Evolutionary conservation across 2,888 invertebrate genomes (phyloP).

Genomic region (Andrena haemorrhoa): DNA sequence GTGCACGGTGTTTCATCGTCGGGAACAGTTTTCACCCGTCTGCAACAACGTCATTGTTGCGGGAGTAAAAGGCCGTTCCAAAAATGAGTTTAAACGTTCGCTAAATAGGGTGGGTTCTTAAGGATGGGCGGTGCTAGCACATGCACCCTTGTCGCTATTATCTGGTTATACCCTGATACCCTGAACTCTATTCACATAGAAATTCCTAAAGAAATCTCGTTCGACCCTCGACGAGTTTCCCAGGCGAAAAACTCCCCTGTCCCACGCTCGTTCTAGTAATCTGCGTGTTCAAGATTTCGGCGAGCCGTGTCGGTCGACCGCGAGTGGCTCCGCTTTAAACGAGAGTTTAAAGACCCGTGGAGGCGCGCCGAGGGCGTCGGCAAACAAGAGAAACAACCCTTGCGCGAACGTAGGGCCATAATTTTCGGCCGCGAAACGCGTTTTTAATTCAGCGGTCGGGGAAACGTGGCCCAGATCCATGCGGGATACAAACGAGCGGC

Average conservation of each 20-base stretch:
- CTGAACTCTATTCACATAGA: too few species aligned
- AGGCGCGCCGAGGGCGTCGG: not conserved
- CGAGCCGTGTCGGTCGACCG: not conserved
- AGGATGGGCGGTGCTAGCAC: too few species aligned
- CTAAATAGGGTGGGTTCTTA: too few species aligned
- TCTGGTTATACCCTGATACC: too few species aligned
- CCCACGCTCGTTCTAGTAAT: not conserved
- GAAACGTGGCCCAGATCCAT: constrained; percentile 32
- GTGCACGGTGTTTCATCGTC: constrained; percentile 48
- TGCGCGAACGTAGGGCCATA: constrained; percentile 17
- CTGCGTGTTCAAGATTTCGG: constrained; percentile 2
- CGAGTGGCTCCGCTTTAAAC: not conserved
- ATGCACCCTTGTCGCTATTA: too few species aligned
- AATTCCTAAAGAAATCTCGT: too few species aligned
- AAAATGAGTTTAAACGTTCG: too few species aligned
- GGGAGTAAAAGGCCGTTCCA: not conserved
- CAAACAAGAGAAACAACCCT: constrained; percentile 1
- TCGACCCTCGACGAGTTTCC: constrained; percentile 10
- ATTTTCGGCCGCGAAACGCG: constrained; percentile 48
- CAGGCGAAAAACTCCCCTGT: not conserved
- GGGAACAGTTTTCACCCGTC: constrained; percentile 47
- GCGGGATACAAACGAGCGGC: constrained; percentile 20
- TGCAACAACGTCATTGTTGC: constrained; percentile 20
- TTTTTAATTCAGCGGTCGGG: constrained; percentile 59
- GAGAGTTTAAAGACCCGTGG: not conserved